phyloP scores from a whole-genome alignment of 2,888 invertebrate genomes.

The Papilio protenor region DNA sequence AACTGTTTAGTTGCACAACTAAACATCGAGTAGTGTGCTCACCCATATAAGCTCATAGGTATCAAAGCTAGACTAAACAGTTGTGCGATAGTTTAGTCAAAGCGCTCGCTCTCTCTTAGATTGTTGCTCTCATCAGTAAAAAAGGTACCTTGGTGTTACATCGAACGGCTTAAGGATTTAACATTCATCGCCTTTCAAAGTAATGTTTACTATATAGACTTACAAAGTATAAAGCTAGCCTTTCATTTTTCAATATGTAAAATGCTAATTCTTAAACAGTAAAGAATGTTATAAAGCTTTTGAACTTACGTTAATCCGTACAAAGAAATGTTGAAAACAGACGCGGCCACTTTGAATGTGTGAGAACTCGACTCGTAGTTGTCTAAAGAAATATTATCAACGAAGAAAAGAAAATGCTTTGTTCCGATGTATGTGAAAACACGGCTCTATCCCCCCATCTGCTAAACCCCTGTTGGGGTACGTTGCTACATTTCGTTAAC shows the following conservation, averaged over 20 bases:
- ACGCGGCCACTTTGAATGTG: slow-evolving; percentile 8
- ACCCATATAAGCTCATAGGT: no score
- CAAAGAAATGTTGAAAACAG: slow-evolving; percentile 28
- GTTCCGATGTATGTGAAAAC: slow-evolving; percentile 18
- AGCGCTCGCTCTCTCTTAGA: no score
- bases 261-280: neutral
- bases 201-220: no score
- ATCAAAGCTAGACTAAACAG: no score
- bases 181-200: no score
- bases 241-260: neutral
- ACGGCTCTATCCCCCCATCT: neutral
- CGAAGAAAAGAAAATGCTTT: slow-evolving; percentile 33
- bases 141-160: no score
- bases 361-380: slow-evolving; percentile 17
- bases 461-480: slow-evolving; percentile 3
- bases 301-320: neutral
- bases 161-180: no score
- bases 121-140: no score
- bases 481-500: slow-evolving; percentile 24
- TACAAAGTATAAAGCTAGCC: neutral
- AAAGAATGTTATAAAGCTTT: slow-evolving; percentile 14
- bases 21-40: no score
- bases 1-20: no score
- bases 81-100: no score
- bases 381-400: slow-evolving; percentile 40